Base-by-base conservation (phyloP, 2,797 vertebrate species). In the Megaceryle alcyon region DNA sequence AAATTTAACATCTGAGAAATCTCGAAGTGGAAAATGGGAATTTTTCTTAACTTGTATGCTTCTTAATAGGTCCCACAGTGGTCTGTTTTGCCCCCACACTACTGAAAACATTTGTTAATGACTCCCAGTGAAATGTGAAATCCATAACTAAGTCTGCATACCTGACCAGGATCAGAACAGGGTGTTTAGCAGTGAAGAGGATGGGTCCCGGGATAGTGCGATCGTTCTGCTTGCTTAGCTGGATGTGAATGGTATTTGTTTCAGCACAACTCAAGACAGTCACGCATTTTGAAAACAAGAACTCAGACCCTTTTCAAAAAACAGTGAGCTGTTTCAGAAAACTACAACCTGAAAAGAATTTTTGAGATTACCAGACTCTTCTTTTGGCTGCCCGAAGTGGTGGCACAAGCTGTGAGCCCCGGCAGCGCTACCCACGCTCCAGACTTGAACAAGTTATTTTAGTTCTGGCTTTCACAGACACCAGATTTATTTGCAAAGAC, bases 311-410 rank as follows among this genome's bases (percentile, higher is more conserved):
- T 92, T 78, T 48, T 53, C 4, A 60, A 86, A 90, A 61, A 76
- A 4, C 3, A 54, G 29, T 48, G 46, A 76, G 46, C 75, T 93
- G 44, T 85, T 91, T 84, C 1, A 3, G 78, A 64, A 82, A 77
- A 65, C 64, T 73, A 3, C 5, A 68, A 92, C 83, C 90, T 93
- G 86, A 88, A 93, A 95, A 70, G 86, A 53, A 94, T 95, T 94
- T 90, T 82, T 82, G 75, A 88, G 92, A 87, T 95, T 95, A 60
- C 83, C 71, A 97, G 92, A 77, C 90, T 90, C 82, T 92, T 92
- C 63, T 75, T 94, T 35, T 89, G 86, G 68, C 94, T 96, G 88
- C 92, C 75, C 68, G 9, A 64, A 91, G 71, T 23, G 41, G 84
- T 93, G 94, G 86, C 69, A 61, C 0, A 7, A 82, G 91, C 92